Conservation (phyloP, 1,140 invertebrate genomes). For the Eriocheir sinensis region DNA sequence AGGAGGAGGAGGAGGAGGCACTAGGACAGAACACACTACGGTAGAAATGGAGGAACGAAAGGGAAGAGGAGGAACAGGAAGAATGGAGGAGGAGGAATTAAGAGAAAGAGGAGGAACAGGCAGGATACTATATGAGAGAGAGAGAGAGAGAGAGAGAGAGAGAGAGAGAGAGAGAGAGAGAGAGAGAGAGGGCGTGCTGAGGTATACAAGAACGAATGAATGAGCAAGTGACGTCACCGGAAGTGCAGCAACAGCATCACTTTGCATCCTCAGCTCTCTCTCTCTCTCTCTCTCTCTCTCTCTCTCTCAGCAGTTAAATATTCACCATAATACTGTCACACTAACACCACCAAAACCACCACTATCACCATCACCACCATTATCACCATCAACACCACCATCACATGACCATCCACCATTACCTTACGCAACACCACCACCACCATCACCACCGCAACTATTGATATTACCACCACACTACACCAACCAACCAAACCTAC, state of each 20-base stretch:
- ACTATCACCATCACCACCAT: background rate
- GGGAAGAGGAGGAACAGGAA: background rate
- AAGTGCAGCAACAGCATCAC: background rate
- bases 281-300: conserved; percentile 56
- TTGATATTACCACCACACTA: no score
- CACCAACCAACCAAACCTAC: background rate
- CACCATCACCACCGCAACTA: background rate
- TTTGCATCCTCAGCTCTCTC: conserved; percentile 36
- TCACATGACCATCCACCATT: background rate
- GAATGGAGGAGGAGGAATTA: background rate
- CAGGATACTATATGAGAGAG: background rate
- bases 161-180: conserved; percentile 35
- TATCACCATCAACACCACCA: background rate
- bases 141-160: conserved; percentile 41
- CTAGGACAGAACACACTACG: no score
- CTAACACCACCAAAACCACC: background rate
- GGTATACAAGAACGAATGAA: conserved; percentile 7
- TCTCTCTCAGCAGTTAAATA: background rate
- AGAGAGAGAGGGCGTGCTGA: background rate
- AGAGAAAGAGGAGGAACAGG: background rate
- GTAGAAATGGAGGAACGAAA: background rate
- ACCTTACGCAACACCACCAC: background rate
- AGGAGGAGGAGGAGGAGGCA: no score
- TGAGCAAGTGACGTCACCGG: background rate
- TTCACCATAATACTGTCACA: background rate